These are phyloP conservation scores for Laticauda laticaudata DNA, from an alignment of 2,113 vertebrate genomes.

Conservation along the genomic window DNA sequence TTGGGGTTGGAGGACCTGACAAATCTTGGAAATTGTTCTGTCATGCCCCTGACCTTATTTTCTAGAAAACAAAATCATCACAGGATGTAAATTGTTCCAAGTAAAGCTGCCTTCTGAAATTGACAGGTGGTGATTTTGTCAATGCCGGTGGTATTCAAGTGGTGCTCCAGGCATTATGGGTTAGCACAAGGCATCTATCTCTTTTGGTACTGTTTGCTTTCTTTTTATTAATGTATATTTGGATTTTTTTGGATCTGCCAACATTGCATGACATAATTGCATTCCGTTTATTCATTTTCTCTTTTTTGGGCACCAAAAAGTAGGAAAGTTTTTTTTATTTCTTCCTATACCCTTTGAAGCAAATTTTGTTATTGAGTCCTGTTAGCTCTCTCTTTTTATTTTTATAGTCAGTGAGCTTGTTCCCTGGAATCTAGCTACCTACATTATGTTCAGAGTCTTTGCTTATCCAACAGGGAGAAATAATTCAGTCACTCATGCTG, in stretches of 20 bases:
- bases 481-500: neutral
- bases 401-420: neutral
- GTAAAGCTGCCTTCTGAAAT: neutral
- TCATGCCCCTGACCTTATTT: neutral
- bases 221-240: neutral
- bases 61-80: neutral
- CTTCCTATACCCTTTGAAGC: neutral
- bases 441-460: neutral
- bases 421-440: neutral
- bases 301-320: neutral
- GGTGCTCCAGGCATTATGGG: neutral
- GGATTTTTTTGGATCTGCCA: neutral
- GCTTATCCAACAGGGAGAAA: neutral
- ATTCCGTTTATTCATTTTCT: neutral
- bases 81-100: neutral
- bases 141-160: neutral
- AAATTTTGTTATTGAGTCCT: neutral
- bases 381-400: neutral
- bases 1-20: neutral
- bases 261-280: neutral
- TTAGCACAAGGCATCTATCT: neutral
- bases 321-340: neutral
- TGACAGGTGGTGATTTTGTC: neutral
- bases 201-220: neutral
- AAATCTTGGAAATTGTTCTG: neutral